A percentile compares a stretch with the other conserved stretches of the same genome.
These are phyloP conservation scores for Nebria salina DNA, from an alignment of 2,888 invertebrate species.

Conservation along the genomic window DNA sequence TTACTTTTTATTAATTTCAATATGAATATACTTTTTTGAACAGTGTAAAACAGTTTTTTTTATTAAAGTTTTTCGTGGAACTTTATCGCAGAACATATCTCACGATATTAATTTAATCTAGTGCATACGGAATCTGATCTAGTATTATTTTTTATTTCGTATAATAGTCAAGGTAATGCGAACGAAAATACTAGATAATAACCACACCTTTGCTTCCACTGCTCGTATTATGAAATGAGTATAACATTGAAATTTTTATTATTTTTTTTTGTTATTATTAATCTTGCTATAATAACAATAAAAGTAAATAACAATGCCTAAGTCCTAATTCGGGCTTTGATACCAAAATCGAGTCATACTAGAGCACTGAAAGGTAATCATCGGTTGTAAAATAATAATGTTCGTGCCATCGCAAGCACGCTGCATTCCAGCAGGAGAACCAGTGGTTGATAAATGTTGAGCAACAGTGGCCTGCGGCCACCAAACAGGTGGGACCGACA, in stretches of 20 bases:
- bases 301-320: not conserved
- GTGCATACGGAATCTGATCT: not conserved
- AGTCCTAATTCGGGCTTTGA: not conserved
- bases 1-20: not conserved
- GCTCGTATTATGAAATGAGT: too few relatives aligned
- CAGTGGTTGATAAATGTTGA: not conserved
- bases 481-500: conserved; percentile 1
- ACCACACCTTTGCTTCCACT: not conserved
- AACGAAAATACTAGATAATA: not conserved
- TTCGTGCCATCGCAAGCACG: not conserved
- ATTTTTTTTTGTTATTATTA: not conserved
- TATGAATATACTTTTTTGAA: not conserved
- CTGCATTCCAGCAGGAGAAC: not conserved
- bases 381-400: not conserved
- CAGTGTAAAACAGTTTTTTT: not conserved
- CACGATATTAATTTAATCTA: not conserved
- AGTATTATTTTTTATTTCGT: not conserved
- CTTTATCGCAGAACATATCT: not conserved
- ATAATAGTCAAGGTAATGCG: not conserved
- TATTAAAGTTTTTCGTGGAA: not conserved
- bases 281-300: not conserved
- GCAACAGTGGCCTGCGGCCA: not conserved
- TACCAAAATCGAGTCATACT: not conserved
- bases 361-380: not conserved
- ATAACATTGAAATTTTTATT: not conserved